Base-by-base conservation (phyloP, 2,888 invertebrate genomes). In the Parnassius orleans region DNA sequence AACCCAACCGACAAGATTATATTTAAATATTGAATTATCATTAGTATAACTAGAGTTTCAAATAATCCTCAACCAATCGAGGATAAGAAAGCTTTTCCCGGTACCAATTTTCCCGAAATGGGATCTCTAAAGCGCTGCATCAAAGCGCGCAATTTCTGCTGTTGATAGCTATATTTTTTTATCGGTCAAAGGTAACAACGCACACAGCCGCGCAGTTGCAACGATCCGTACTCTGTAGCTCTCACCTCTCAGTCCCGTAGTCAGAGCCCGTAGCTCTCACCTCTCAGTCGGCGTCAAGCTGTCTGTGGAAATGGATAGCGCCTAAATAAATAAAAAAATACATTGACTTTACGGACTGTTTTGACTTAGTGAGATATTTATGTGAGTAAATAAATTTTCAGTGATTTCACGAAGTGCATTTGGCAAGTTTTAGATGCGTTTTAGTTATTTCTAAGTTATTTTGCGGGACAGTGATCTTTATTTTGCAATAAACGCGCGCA, bases 361-460 rank as follows among this genome's bases (percentile, higher is more conserved):
- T 52, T 44, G 19, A 52, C 33, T 51, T 57, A 41, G 44, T 43
- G 43, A 47, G 33, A 33, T 33, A 50, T 58, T 48, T 53, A 46
- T 15, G 41, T 65, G 60, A 63, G 46, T 59, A 41, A 47, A 63
- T 61, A 66, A 64, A 66, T 64, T 69, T 66, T 61, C 50, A 52
- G 61, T 60, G 69, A 70, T 65, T 67, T 72, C 57, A 57, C 64
- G 57, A 53, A 65, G 68, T 69, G 69, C 72, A 70, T 66, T 78
- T 76, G 75, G 77, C 76, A 72, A 71, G 68, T 66, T 68, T 68
- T 42, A 46, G 65, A 52, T 71, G 69, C 67, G 65, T 57, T 69
- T 64, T 24, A 60, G 61, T 72, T 78, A 78, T 79, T 72, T 71
- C 72, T 78, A 73, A 69, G 66, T 54, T 63, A 44, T 48, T 33